phyloP scores from a whole-genome alignment of 2,888 invertebrate species.

The Esperia sulphurella region DNA sequence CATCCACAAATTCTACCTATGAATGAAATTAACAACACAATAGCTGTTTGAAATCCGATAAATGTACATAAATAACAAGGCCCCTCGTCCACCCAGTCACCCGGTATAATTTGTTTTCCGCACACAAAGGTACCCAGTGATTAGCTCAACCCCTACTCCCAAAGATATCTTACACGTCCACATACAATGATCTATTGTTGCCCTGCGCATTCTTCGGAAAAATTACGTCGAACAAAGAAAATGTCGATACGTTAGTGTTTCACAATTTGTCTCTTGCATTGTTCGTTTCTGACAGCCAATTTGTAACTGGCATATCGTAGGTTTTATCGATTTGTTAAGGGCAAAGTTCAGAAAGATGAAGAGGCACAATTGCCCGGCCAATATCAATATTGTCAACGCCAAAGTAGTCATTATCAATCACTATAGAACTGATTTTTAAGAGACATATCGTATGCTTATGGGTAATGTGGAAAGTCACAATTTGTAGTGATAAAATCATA shows the following conservation, averaged over 20 bases:
- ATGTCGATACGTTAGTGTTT: conserved; percentile 50
- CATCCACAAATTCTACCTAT: no score
- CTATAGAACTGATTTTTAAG: no score
- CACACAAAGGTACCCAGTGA: conserved; percentile 6
- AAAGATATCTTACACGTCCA: conserved; percentile 2
- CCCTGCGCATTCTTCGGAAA: conserved; percentile 39
- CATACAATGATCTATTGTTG: conserved; percentile 21
- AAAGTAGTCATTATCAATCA: no score
- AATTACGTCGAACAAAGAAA: conserved; percentile 54
- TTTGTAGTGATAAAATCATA: no score
- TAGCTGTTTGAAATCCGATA: conserved; percentile 1
- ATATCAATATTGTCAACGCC: neutral
- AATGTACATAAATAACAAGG: conserved; percentile 1
- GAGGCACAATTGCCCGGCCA: no score
- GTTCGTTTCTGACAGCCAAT: conserved; percentile 44
- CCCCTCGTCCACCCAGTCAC: conserved; percentile 2
- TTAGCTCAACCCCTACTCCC: conserved; percentile 1
- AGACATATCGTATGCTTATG: no score
- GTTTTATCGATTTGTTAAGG: conserved; percentile 18
- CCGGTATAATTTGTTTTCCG: conserved; percentile 9
- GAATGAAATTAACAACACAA: neutral
- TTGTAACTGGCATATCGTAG: conserved; percentile 35
- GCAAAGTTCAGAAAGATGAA: neutral
- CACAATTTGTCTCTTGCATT: conserved; percentile 58
- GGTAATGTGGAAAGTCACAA: no score